Evolutionary conservation across 2,797 vertebrate species (phyloP).

Genomic region (Melanotaenia parkinsoni): DNA sequence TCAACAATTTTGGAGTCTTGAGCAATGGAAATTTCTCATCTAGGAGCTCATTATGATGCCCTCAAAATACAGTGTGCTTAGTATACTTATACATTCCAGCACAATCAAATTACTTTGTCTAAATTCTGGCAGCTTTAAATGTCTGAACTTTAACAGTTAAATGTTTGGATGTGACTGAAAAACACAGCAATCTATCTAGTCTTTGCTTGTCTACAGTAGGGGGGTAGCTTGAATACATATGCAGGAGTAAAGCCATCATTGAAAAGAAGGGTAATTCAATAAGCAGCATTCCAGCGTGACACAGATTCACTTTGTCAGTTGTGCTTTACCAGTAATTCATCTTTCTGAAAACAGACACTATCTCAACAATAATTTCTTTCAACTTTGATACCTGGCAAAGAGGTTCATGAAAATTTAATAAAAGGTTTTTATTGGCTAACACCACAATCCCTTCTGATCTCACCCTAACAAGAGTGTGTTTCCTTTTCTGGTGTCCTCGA

Average conservation of each 20-base stretch:
- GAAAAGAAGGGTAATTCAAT: constrained; percentile 76
- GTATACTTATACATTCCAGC: too few relatives aligned
- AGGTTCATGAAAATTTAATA: constrained; percentile 69
- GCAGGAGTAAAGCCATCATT: constrained; percentile 63
- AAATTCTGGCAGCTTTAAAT: constrained; percentile 7
- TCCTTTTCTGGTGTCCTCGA: constrained; percentile 30
- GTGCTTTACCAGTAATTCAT: constrained; percentile 78
- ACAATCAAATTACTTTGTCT: too few relatives aligned
- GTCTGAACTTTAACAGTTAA: constrained; percentile 47
- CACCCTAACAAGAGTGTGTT: constrained; percentile 46
- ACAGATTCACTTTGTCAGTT: constrained; percentile 80
- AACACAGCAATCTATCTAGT: constrained; percentile 57
- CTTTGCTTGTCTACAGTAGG: constrained; percentile 40
- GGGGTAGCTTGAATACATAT: constrained; percentile 56
- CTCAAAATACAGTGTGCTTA: too few relatives aligned
- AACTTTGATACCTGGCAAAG: constrained; percentile 72
- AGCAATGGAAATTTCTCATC: too few relatives aligned
- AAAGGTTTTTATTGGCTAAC: constrained; percentile 72
- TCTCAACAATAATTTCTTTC: constrained; percentile 78
- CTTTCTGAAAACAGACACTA: constrained; percentile 78
- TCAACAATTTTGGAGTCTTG: too few relatives aligned
- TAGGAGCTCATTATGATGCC: too few relatives aligned
- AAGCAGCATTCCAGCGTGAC: constrained; percentile 70
- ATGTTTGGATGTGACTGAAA: constrained; percentile 56
- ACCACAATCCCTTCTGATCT: constrained; percentile 48